Percentiles rank a stretch among this genome's conserved stretches.
phyloP scores from a whole-genome alignment of 2,888 invertebrate genomes.

The Lamellibrachia satsuma region DNA sequence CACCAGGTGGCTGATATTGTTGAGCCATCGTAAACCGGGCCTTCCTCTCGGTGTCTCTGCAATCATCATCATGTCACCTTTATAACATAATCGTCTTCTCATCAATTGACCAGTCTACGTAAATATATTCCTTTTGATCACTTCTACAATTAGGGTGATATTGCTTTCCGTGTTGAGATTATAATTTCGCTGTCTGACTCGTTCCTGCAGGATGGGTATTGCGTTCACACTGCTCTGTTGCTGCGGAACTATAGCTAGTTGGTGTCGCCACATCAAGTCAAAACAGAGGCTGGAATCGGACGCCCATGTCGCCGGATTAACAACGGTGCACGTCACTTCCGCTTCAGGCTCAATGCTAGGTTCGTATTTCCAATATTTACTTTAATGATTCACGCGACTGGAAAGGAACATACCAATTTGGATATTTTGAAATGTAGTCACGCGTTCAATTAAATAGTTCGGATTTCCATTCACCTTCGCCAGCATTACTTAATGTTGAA shows the following conservation, averaged over 20 bases:
- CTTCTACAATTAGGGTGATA: no score
- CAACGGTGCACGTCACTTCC: conserved; percentile 5
- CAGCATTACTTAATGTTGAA: no score
- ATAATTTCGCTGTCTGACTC: not conserved
- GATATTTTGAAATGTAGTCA: not conserved
- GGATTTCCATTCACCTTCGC: not conserved
- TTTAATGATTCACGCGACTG: not conserved
- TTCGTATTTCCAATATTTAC: not conserved
- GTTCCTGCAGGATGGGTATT: not conserved
- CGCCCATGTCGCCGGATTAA: not conserved
- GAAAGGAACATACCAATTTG: not conserved
- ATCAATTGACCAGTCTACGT: no score
- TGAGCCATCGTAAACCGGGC: no score
- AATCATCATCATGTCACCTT: no score
- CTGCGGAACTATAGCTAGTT: conserved; percentile 1
- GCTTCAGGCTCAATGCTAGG: not conserved
- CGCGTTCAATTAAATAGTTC: not conserved
- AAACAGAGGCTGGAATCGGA: not conserved
- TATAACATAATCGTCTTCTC: no score
- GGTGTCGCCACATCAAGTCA: not conserved
- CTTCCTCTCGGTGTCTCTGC: no score
- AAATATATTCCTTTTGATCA: no score
- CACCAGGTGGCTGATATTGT: no score
- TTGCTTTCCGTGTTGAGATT: no score
- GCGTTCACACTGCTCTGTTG: not conserved